Base-by-base conservation (phyloP, 23 tunicate species). In the Diplosoma virens region DNA sequence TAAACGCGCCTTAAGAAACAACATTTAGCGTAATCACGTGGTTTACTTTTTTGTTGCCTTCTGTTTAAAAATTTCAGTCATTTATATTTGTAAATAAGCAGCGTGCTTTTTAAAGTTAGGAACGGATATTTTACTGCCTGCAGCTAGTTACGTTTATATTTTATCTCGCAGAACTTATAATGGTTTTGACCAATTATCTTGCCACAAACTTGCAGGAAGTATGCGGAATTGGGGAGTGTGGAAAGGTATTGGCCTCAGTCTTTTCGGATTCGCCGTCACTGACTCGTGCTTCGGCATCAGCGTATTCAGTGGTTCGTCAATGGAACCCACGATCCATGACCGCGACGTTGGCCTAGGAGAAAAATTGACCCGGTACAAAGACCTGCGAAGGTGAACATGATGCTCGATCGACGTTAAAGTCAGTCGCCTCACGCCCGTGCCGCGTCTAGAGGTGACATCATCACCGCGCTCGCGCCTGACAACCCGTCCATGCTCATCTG, bases 301-400 rank as follows among this genome's bases (percentile, higher is more conserved):
- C 0, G 18, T 33, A 21, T 84, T 90, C 47, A 47, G 37, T 41
- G 97, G 97, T 4, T 25, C 78, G 45, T 90, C 97, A 2, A 90
- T 90, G 97, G 79, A 90, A 47, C 97, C 97, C 3, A 90, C 90
- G 22, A 84, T 90, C 54, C 56, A 58, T 16, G 78, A 84, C 1
- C 1, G 53, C 34, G 96, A 89, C 21, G 47, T 89, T 29, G 96
- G 96, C n/a, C 20, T 89, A n/a, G 66, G 84, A 33, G 81, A 81
- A 59, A 89, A 82, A 56, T 35, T 76, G 33, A 81, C 82, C 27
- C 59, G 87, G 0, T 81, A 25, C 47, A 28, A 75, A 32, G 66
- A 76, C n/a, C 32, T 87, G 16, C 46, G 81, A 76, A 67, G 95
- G 95, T 87, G 33, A 9, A 4, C 0, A 23, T n/a, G n/a, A 58